Evolutionary conservation across 1,140 invertebrate species (phyloP).

Genomic region (Drosophila ficusphila): DNA sequence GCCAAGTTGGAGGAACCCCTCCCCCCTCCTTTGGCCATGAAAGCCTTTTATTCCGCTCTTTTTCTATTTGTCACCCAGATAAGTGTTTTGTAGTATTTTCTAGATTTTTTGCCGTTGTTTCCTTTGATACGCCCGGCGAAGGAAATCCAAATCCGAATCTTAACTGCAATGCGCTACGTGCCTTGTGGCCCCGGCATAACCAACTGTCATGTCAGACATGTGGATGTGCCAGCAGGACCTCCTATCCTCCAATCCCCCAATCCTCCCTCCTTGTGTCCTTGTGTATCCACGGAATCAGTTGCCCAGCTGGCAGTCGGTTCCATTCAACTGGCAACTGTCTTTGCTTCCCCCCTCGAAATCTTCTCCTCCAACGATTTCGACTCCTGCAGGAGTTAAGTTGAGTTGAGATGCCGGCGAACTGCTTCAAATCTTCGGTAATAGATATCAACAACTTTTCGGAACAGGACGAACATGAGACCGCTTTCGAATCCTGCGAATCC

Average conservation of each 20-base stretch:
- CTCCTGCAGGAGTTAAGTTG: constrained; percentile 60
- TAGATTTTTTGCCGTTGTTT: constrained; percentile 56
- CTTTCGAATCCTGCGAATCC: constrained; percentile 2
- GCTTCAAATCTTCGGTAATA: constrained; percentile 78
- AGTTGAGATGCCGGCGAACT: constrained; percentile 70
- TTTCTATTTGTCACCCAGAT: constrained; percentile 81
- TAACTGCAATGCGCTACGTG: constrained; percentile 80
- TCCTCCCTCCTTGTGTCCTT: background rate
- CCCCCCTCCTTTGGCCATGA: background rate
- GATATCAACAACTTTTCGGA: constrained; percentile 77
- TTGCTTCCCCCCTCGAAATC: constrained; percentile 45
- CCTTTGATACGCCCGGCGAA: constrained; percentile 60
- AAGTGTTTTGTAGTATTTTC: constrained; percentile 80
- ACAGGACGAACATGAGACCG: constrained; percentile 40
- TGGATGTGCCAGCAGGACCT: constrained; percentile 11
- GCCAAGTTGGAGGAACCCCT: background rate
- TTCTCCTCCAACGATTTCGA: background rate
- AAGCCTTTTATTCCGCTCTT: constrained; percentile 27
- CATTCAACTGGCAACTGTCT: constrained; percentile 78
- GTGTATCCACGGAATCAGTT: background rate
- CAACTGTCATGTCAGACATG: constrained; percentile 74
- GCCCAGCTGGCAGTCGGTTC: constrained; percentile 48
- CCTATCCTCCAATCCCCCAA: no score
- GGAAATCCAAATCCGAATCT: constrained; percentile 79
- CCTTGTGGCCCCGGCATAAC: constrained; percentile 59